A percentile compares a stretch with the other conserved stretches of the same genome.
phyloP scores from a whole-genome alignment of 2,113 vertebrate genomes.

The Myiagra hebetior region DNA sequence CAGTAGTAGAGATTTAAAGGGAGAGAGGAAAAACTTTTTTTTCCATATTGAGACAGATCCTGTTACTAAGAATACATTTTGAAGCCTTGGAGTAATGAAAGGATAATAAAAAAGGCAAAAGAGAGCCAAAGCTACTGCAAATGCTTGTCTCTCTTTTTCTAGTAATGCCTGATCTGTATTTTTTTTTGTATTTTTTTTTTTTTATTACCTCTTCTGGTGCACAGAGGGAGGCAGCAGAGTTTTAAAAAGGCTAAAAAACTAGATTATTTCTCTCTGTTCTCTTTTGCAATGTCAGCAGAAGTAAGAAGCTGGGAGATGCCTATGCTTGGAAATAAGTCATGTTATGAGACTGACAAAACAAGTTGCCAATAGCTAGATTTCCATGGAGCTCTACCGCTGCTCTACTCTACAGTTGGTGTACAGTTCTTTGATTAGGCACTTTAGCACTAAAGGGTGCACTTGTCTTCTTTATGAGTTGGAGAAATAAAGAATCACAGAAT shows the following conservation, averaged over 20 bases:
- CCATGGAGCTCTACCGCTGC: not conserved
- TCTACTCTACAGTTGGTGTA: rapidly evolving
- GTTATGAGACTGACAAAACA: not conserved
- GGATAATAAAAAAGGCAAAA: not conserved
- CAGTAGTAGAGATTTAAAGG: not conserved
- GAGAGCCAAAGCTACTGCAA: not conserved
- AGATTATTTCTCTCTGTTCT: not conserved
- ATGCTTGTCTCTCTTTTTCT: not conserved
- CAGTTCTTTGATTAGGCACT: not conserved
- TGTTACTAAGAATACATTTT: not conserved
- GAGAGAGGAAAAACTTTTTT: not conserved
- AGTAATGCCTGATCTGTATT: not conserved
- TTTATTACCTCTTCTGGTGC: not conserved
- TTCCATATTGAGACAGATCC: not conserved
- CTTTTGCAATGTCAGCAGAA: not conserved
- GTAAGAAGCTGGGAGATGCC: not conserved
- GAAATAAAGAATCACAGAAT: not conserved
- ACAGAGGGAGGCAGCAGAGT: not conserved
- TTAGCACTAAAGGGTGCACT: not conserved
- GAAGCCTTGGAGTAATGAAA: not conserved
- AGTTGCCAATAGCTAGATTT: not conserved
- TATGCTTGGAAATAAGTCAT: not conserved
- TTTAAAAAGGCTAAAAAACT: not conserved
- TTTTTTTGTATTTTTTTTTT: not conserved
- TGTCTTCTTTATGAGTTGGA: not conserved